Evolutionary conservation across 1,140 invertebrate species (phyloP).

Genomic region (Drosophila nannoptera): DNA sequence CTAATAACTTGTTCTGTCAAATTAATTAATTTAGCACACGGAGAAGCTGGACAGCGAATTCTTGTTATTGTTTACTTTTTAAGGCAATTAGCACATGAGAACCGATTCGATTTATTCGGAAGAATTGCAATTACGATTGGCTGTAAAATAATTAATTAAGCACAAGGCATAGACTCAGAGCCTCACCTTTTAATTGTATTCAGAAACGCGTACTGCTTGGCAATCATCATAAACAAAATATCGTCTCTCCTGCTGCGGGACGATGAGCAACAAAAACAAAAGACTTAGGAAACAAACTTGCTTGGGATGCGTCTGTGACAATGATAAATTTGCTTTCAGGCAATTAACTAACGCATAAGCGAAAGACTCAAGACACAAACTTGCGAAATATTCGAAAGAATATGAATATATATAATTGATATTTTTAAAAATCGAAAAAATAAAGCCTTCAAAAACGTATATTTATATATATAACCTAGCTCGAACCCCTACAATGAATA

Average conservation of each 20-base stretch:
- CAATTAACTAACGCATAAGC: neutral
- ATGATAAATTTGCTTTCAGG: neutral
- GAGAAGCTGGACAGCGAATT: conserved; percentile 22
- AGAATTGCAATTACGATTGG: neutral
- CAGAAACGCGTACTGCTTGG: conserved; percentile 1
- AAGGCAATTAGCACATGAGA: conserved; percentile 42
- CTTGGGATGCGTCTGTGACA: neutral
- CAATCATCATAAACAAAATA: conserved; percentile 11
- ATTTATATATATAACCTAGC: neutral
- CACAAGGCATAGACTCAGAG: neutral
- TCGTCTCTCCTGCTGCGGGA: too few relatives aligned
- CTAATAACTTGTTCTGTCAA: conserved; percentile 59
- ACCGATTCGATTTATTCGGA: conserved; percentile 16
- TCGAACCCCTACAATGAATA: conserved; percentile 41
- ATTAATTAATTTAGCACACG: conserved; percentile 30
- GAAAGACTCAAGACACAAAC: neutral
- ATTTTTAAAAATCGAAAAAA: too few relatives aligned
- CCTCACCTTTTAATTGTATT: conserved; percentile 1
- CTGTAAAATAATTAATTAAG: conserved; percentile 21
- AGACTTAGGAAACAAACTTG: conserved; percentile 18
- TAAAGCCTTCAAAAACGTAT: neutral
- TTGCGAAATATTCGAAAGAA: neutral
- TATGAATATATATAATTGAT: too few relatives aligned
- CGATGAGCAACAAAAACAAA: conserved; percentile 4
- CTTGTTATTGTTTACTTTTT: conserved; percentile 32